Conservation (phyloP, 23 tunicate species). For the Halocynthia roretzi region DNA sequence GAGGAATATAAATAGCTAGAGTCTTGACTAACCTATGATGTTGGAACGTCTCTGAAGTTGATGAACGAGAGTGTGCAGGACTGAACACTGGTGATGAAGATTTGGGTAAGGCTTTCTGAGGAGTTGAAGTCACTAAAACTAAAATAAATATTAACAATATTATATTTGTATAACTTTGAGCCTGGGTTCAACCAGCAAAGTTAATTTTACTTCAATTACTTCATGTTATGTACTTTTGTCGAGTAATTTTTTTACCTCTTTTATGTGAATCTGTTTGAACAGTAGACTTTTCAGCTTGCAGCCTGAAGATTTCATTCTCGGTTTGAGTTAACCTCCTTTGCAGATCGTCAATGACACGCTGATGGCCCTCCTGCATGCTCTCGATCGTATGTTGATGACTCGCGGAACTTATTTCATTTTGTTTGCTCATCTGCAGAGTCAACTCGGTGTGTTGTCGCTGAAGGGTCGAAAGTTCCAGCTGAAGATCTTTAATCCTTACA, state of each 20-base stretch:
- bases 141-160: not conserved
- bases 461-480: conserved; percentile 62
- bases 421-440: conserved; percentile 29
- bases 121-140: conserved; percentile 35
- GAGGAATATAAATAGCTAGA: no score
- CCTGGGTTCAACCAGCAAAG: not conserved
- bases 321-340: conserved; percentile 20
- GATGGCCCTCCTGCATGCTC: conserved; percentile 33
- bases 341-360: conserved; percentile 15
- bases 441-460: conserved; percentile 66
- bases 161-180: not conserved
- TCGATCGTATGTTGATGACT: conserved; percentile 29
- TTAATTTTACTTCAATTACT: conserved; percentile 2
- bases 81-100: conserved; percentile 9
- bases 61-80: no score
- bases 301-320: conserved; percentile 35
- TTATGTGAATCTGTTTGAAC: no score
- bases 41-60: no score
- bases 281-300: conserved; percentile 14
- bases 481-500: conserved; percentile 65
- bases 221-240: no score
- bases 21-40: no score
- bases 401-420: conserved; percentile 27
- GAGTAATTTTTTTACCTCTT: no score
- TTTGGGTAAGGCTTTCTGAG: conserved; percentile 12